Evolutionary conservation across 2,797 vertebrate species (phyloP).

Genomic region (Ataeniobius toweri): DNA sequence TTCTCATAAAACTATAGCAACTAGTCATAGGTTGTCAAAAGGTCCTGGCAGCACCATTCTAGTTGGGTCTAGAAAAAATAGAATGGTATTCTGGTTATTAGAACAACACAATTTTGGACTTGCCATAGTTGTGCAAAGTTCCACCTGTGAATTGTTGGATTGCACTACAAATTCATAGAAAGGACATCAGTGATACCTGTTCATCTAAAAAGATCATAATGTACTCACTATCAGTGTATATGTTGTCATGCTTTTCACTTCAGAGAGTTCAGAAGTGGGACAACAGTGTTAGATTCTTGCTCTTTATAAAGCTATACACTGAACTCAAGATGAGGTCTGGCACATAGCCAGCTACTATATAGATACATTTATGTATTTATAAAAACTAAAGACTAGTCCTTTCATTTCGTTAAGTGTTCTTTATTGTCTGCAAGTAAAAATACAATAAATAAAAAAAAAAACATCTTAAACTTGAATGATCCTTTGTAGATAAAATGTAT

Average conservation of each 20-base stretch:
- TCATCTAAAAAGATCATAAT: background rate
- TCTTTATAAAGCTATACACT: conserved; percentile 66
- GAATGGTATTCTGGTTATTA: background rate
- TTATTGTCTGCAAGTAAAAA: no score
- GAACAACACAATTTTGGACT: background rate
- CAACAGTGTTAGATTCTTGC: conserved; percentile 42
- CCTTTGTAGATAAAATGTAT: background rate
- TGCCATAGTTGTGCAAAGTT: no score
- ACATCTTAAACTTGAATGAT: no score
- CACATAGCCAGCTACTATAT: conserved; percentile 26
- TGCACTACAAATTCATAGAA: background rate
- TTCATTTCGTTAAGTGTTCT: no score
- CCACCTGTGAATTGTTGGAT: background rate
- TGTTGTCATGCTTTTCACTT: background rate
- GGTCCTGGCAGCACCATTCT: background rate
- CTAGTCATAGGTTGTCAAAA: background rate
- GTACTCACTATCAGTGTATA: background rate
- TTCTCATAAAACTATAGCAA: background rate
- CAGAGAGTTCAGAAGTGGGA: conserved; percentile 19
- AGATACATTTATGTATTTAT: background rate
- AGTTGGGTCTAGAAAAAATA: background rate
- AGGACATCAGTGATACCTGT: background rate
- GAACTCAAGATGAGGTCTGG: conserved; percentile 49
- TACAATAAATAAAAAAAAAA: no score
- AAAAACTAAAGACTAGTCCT: no score